Base-by-base conservation (phyloP, 2,888 invertebrate genomes). In the Cataglyphis livida region DNA sequence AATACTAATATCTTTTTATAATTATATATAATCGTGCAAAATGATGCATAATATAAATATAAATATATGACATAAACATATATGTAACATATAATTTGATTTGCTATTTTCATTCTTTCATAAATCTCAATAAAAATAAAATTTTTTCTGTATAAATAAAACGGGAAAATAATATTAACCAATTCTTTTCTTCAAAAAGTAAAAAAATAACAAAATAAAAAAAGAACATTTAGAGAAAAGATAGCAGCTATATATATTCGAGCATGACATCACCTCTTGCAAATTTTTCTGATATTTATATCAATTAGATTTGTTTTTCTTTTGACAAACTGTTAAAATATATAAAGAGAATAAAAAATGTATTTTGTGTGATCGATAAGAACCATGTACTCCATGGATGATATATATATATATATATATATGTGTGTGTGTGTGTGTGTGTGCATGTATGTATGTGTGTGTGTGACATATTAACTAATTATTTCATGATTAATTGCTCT, bases 401-500 rank as follows among this genome's bases (percentile, higher is more conserved):
- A 78, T 84, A 84, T 82, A 81, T 71, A 82, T 88, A 87, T 51
- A 78, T 84, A 84, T 82, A 81, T 71, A 82, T 88, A 87, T 51
- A 7, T 51, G 2, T 51, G 5, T 48, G 6, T 18, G 18, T 48
- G 5, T 48, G 5, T 48, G 5, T 18, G 6, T 48, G 5, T 48
- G 6, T 48, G 12, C n/a, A 0, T 51, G 5, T 48, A 1, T 18
- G 18, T 48, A 5, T 48, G 5, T 48, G 5, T 18, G 6, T 48
- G 18, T 48, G 6, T 48, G 12, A 74, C 68, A 75, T 86, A 90
- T 73, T 73, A 88, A 78, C 81, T 88, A 88, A 89, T 88, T 88
- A 87, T 88, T 89, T 87, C 82, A 88, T 85, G 87, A 90, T 90
- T 89, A 90, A 85, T 85, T 90, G 86, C 75, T 85, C 86, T 91